Conservation (phyloP, 1,140 invertebrate species). For the Leptonema lineaticorne region DNA sequence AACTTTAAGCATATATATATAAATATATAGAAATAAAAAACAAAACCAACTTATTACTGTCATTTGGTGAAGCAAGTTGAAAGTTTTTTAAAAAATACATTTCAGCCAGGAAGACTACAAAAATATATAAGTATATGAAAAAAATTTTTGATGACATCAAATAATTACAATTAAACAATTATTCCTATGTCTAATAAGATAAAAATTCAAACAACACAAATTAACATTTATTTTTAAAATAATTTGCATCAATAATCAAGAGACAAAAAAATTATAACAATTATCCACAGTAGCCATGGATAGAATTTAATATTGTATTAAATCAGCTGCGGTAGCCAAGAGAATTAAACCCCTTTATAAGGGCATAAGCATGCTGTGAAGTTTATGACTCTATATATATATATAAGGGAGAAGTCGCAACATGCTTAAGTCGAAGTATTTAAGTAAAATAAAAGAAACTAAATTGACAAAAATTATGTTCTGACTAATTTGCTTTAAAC, state of each 20-base stretch:
- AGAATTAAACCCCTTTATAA: conserved; percentile 19
- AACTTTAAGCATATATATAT: no score
- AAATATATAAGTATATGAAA: no score
- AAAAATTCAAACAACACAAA: conserved; percentile 41
- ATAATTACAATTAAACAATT: conserved; percentile 36
- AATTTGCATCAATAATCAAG: conserved; percentile 31
- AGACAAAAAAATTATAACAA: conserved; percentile 33
- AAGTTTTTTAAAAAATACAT: conserved; percentile 37
- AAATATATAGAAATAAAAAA: conserved; percentile 33
- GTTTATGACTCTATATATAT: conserved; percentile 24
- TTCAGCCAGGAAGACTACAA: conserved; percentile 41
- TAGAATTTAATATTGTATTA: not conserved
- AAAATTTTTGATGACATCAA: conserved; percentile 32
- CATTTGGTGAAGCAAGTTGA: conserved; percentile 34
- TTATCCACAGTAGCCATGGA: conserved; percentile 13
- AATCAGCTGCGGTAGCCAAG: conserved; percentile 1
- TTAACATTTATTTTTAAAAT: conserved; percentile 35
- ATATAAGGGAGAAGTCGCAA: conserved; percentile 28
- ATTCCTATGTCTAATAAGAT: conserved; percentile 38
- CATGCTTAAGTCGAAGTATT: conserved; percentile 22
- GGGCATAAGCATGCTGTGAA: conserved; percentile 35
- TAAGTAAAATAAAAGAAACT: conserved; percentile 8
- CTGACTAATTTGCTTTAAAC: conserved; percentile 4
- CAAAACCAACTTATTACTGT: conserved; percentile 31
- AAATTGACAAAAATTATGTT: conserved; percentile 9